Evolutionary conservation across 2,113 vertebrate species (phyloP), one percentile per base, ranked within the genome.

Genomic region (Pituophis catenifer): DNA sequence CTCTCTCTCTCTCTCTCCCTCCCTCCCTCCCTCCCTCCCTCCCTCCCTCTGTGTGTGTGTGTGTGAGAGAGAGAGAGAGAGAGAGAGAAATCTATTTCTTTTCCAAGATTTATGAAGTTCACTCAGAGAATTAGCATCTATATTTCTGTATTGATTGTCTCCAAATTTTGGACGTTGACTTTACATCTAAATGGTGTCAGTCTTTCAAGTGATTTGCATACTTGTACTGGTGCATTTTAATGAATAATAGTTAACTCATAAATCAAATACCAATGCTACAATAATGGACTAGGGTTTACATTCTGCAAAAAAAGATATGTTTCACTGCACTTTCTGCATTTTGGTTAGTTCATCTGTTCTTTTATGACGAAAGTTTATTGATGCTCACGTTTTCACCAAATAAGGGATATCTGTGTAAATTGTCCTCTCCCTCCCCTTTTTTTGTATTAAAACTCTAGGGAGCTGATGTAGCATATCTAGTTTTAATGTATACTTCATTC

Each of bases 161-260:
- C 62, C 50, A 91, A 70, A 81, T 75, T 91, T 21, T 12, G 50
- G 50, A 2, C 8, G 23, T 65, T 50, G 6, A 48, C 54, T 59
- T 38, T 89, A 24, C 13, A 13, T 48, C 33, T 89, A 2, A 26
- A 0, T 75, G 38, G 21, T 48, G 94, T 87, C 55, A 26, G 88
- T 90, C 93, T 95, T 91, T 44, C 2, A 54, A 50, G 90, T 92
- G 92, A 93, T 85, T 91, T 89, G 53, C 57, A 55, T 21, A 23
- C 91, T 92, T 93, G 21, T 94, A 29, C 10, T 93, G 93, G 91
- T 58, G 2, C 57, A 90, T 86, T 90, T 24, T 24, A 62, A 62
- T 90, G 70, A 94, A 92, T 89, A 24, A 23, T 29, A 75, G 89
- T 62, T 2, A 0, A n/a, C 11, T 10, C 1, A 54, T 70, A 33